phyloP scores from a whole-genome alignment of 1,140 invertebrate genomes.

The Zeugodacus cucurbitae region DNA sequence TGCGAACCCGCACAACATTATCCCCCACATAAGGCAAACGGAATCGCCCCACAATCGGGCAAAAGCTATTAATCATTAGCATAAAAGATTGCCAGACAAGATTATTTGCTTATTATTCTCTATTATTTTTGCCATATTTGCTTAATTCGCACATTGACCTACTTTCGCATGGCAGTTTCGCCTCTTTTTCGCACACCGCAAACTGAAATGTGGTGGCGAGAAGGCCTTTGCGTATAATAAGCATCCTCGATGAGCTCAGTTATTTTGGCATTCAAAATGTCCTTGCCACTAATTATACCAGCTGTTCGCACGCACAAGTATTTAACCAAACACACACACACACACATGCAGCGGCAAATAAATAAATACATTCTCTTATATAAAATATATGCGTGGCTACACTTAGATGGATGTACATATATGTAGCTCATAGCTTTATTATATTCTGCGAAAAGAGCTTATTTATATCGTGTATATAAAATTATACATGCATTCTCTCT shows the following conservation, averaged over 20 bases:
- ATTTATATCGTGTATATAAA: too few species aligned
- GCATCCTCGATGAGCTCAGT: background rate
- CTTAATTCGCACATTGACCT: constrained; percentile 4
- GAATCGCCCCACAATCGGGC: background rate
- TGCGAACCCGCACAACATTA: too few species aligned
- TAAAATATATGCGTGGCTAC: background rate
- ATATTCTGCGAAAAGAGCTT: too few species aligned
- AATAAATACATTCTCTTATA: background rate
- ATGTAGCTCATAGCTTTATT: too few species aligned
- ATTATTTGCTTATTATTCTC: constrained; percentile 21
- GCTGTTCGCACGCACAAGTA: background rate
- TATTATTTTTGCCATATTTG: constrained; percentile 9
- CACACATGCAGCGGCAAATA: background rate
- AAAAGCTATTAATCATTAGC: background rate
- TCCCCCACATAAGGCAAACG: too few species aligned
- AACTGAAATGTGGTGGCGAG: background rate
- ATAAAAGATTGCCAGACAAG: constrained; percentile 7
- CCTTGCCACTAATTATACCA: constrained; percentile 9
- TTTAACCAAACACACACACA: background rate
- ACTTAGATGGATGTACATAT: background rate
- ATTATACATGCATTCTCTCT: too few species aligned
- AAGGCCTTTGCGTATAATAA: background rate
- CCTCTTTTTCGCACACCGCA: background rate
- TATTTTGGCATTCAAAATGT: constrained; percentile 11
- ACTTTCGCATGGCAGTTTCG: background rate